Evolutionary conservation across 2,888 invertebrate genomes (phyloP), one percentile per base, ranked within the genome.

Genomic region (Lasioglossum vierecki): DNA sequence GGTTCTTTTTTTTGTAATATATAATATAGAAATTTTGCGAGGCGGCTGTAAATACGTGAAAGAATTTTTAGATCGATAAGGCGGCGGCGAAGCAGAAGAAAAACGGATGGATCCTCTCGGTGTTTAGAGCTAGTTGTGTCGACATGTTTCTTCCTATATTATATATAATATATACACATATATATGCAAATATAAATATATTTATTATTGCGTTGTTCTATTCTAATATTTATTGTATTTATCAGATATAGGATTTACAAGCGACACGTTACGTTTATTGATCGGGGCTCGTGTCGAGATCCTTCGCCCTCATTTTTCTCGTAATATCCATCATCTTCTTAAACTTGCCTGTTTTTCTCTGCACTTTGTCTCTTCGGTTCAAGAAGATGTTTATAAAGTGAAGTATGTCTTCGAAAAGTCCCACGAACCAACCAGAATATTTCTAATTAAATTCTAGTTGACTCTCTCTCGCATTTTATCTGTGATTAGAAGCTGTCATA

Each of bases 141-240:
- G 90, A 94, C 93, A 93, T 92, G 94, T 94, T 94, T 94, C 93
- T 94, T 93, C 93, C 93, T 94, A 94, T 92, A 93, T 89, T 90
- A 88, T 89, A 91, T 91, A 92, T 91, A 92, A 92, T 91, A 91
- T 90, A 90, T 80, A 91, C 88, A 91, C 83, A 92, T 89, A 92
- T 91, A 92, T 89, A 92, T 85, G 91, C 76, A 72, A 89, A 90
- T 91, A 92, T 90, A 92, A 92, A 94, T 92, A 93, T 93, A 94
- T 94, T 94, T 94, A 95, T 95, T 94, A 95, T 95, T 94, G 93
- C 94, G 94, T 95, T 95, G 92, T 94, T 94, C 94, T 93, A 94
- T 95, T 95, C 92, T 94, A 94, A 94, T 94, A 95, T 94, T 95
- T 95, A 94, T 94, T 94, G 92, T 93, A 93, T 94, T 91, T 90